Conservation (phyloP, 2,797 vertebrate species). For the Chaetodon trifasciatus region DNA sequence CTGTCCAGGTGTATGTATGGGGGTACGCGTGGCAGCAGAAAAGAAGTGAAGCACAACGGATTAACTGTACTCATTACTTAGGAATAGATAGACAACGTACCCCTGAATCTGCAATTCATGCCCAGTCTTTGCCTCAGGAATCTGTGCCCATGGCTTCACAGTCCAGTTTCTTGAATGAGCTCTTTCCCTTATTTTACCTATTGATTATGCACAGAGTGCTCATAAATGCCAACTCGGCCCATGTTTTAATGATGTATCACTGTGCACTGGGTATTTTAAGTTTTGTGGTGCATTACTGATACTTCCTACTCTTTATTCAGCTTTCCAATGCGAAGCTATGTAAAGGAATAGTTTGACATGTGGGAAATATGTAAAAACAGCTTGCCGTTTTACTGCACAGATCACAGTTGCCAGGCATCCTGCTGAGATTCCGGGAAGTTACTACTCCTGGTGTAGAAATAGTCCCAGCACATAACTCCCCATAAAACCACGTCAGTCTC, state of each 20-base stretch:
- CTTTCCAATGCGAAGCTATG: constrained; percentile 7
- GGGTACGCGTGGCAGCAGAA: neutral
- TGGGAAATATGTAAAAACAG: neutral
- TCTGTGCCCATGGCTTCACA: constrained; percentile 9
- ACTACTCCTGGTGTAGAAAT: neutral
- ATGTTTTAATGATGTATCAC: constrained; percentile 47
- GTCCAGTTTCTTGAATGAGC: constrained; percentile 25
- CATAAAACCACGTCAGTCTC: neutral
- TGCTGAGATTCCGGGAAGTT: neutral
- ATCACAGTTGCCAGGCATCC: constrained; percentile 2
- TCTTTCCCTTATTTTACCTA: constrained; percentile 25
- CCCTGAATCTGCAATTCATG: constrained; percentile 35
- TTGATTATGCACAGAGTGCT: constrained; percentile 55
- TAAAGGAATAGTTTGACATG: constrained; percentile 23
- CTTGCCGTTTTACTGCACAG: no score
- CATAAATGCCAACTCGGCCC: constrained; percentile 32
- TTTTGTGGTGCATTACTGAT: constrained; percentile 24
- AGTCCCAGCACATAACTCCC: neutral
- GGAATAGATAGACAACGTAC: neutral
- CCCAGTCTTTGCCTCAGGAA: constrained; percentile 8
- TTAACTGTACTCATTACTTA: constrained; percentile 4
- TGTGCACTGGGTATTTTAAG: constrained; percentile 28
- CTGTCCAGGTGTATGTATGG: neutral
- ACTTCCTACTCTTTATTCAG: neutral
- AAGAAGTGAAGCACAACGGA: neutral